Conservation (phyloP, 2,888 invertebrate genomes). For the Synanthedon formicaeformis region DNA sequence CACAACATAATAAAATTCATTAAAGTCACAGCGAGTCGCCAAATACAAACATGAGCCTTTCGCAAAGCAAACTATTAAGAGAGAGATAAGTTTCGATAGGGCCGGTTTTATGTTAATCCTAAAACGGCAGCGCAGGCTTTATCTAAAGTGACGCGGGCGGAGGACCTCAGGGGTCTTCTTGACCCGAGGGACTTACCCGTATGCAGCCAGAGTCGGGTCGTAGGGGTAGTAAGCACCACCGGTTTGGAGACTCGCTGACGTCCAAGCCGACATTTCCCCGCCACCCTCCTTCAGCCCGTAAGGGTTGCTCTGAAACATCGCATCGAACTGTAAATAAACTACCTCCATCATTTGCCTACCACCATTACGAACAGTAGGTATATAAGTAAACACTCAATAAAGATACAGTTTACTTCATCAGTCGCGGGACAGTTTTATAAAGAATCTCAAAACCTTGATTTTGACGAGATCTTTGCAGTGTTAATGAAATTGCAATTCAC, state of each 20-base stretch:
- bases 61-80: conserved; percentile 62
- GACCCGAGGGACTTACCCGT: conserved; percentile 82
- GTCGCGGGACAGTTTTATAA: background rate
- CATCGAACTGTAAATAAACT: conserved; percentile 36
- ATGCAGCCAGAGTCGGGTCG: conserved; percentile 91
- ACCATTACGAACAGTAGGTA: background rate
- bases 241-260: conserved; percentile 89
- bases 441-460: background rate
- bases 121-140: conserved; percentile 48
- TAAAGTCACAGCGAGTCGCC: conserved; percentile 50
- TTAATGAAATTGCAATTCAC: too few species aligned
- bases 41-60: conserved; percentile 60
- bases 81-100: conserved; percentile 58
- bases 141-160: conserved; percentile 58
- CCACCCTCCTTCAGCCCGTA: conserved; percentile 88
- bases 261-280: conserved; percentile 93
- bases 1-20: conserved; percentile 49
- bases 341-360: conserved; percentile 5
- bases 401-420: conserved; percentile 1
- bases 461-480: background rate
- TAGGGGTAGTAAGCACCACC: conserved; percentile 94
- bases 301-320: conserved; percentile 85
- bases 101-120: conserved; percentile 60
- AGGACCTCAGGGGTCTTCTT: conserved; percentile 37
- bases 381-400: background rate